Evolutionary conservation across 2,888 invertebrate species (phyloP).

Genomic region (Pheosia gnoma): DNA sequence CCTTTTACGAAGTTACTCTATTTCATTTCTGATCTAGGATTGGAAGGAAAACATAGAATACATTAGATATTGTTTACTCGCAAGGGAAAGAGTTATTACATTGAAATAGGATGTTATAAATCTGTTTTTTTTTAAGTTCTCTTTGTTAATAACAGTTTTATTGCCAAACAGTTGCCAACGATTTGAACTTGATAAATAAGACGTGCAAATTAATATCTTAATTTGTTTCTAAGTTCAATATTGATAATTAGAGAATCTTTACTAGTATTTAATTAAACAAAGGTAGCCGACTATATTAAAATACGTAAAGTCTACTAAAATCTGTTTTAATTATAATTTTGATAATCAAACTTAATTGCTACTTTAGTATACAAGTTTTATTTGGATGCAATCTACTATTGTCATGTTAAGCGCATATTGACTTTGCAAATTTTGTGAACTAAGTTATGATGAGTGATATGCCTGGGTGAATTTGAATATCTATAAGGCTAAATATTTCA

Average conservation of each 20-base stretch:
- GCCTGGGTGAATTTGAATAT: too few relatives aligned
- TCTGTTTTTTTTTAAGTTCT: neutral
- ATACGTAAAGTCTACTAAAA: too few relatives aligned
- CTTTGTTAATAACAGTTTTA: neutral
- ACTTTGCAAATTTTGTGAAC: too few relatives aligned
- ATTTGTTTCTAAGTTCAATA: neutral
- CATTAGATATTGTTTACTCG: neutral
- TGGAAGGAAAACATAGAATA: neutral
- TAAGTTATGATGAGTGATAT: too few relatives aligned
- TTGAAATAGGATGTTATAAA: neutral
- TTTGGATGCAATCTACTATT: too few relatives aligned
- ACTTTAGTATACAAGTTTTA: too few relatives aligned
- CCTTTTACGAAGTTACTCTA: constrained; percentile 24
- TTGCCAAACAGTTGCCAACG: neutral
- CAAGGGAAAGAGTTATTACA: neutral
- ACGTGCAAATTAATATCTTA: neutral
- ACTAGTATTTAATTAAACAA: neutral
- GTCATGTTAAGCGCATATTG: too few relatives aligned
- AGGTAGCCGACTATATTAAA: neutral
- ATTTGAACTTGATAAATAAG: neutral
- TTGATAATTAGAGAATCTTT: neutral
- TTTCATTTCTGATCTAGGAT: neutral
- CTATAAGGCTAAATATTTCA: too few relatives aligned
- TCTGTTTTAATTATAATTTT: too few relatives aligned
- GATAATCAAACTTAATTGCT: too few relatives aligned